Base-by-base conservation (phyloP, 2,113 vertebrate genomes). In the Aphyosemion australe region DNA sequence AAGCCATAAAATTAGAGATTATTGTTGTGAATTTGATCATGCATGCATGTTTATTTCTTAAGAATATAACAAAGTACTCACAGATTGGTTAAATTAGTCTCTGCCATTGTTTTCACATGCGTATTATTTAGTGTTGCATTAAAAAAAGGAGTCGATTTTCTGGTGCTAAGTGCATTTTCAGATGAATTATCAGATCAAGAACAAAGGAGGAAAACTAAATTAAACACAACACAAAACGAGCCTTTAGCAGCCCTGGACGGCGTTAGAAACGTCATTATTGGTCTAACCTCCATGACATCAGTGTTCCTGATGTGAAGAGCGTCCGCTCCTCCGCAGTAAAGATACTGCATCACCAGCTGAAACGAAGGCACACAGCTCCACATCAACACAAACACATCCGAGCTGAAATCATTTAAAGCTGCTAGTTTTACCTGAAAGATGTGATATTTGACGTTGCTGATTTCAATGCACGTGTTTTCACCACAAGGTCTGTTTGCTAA, bases 331-430 rank as follows among this genome's bases (percentile, higher is more conserved):
- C 97, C 97, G 4, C 74, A 97, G 86, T 99, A 99, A 58, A 99
- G 94, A 82, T 98, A 99, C 91, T 99, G 97, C 97, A 99, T 99
- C 83, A 99, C 95, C 84, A 99, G 91, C 97, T 99, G 87, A 39
- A 85, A 90, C 49, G 83, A 57, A 61, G n/a, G 46, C 12, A 53
- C 48, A 58, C n/a, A 31, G 26, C 47, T 47, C 31, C 9, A 39
- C 20, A 52, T 0, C 52, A 1, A 14, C 19, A 59, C 49, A 63
- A 1, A 32, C n/a, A 19, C n/a, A 4, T 48, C 7, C 11, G 46
- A 48, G 6, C 8, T 48, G n/a, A 47, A 47, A 12, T n/a, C 11
- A 2, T 43, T 11, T 13, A 12, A 61, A 15, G 10, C 1, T 16
- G 12, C 34, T 21, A 21, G 9, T 5, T 67, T 88, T 92, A 99